Percentiles rank a stretch among this genome's conserved stretches.
phyloP scores from a whole-genome alignment of 2,888 invertebrate genomes.

The Zhuqinia jingwanae region DNA sequence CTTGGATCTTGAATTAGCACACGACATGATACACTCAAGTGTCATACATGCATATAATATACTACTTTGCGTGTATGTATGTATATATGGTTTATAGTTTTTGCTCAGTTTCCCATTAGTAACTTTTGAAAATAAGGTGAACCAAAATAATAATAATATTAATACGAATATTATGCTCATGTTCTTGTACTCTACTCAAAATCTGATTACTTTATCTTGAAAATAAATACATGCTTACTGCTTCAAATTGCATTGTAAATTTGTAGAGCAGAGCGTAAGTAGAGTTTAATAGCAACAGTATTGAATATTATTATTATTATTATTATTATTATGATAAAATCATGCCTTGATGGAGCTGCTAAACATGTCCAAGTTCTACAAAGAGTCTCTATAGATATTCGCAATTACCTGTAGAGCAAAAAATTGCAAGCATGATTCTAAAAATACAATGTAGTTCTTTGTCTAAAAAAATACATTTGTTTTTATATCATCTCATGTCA shows the following conservation, averaged over 20 bases:
- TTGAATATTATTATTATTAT: slow-evolving; percentile 11
- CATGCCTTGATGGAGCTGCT: slow-evolving; percentile 8
- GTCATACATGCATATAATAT: slow-evolving; percentile 23
- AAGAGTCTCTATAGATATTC: no score
- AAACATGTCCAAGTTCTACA: no score
- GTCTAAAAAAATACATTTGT: slow-evolving; percentile 40
- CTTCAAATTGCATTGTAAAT: slow-evolving; percentile 7
- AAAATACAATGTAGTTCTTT: slow-evolving; percentile 31
- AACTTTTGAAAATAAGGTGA: slow-evolving; percentile 3
- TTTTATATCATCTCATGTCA: slow-evolving; percentile 42
- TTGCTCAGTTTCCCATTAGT: slow-evolving; percentile 48
- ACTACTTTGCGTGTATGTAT: no score
- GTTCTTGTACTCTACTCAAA: slow-evolving; percentile 18
- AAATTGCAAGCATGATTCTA: slow-evolving; percentile 4
- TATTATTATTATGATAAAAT: neutral
- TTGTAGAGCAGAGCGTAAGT: neutral
- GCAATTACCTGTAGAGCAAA: no score
- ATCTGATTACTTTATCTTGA: slow-evolving; percentile 32
- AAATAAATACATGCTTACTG: no score
- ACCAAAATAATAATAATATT: neutral
- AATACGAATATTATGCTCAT: neutral
- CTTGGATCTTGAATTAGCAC: slow-evolving; percentile 33
- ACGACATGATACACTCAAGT: neutral
- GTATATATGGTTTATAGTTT: neutral
- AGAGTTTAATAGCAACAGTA: no score